A percentile compares a stretch with the other conserved stretches of the same genome.
phyloP scores from a whole-genome alignment of 2,888 invertebrate genomes.

The Frankliniella fusca region DNA sequence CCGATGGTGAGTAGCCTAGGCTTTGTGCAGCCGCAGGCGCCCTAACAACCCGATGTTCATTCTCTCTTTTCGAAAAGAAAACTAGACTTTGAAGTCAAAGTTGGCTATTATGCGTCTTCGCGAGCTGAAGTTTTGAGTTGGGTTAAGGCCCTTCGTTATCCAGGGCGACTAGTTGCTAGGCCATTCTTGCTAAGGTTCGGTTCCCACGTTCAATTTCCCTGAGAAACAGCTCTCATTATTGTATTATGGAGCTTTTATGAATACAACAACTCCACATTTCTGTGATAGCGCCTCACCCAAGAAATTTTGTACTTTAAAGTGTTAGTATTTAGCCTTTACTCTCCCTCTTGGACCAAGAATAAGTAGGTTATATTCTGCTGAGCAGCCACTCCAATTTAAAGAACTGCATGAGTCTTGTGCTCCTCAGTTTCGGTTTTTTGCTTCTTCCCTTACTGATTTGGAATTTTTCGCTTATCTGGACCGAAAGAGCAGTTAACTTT shows the following conservation, averaged over 20 bases:
- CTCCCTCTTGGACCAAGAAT: neutral
- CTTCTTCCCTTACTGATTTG: too few relatives aligned
- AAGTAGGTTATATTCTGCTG: neutral
- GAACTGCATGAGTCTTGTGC: too few relatives aligned
- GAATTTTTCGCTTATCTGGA: too few relatives aligned
- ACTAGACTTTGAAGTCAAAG: too few relatives aligned
- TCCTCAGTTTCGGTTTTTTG: too few relatives aligned
- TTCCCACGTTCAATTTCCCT: slow-evolving; percentile 9
- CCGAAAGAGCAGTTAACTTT: too few relatives aligned
- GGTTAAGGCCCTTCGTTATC: neutral
- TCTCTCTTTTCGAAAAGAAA: neutral
- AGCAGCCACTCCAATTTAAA: neutral
- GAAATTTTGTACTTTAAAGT: too few relatives aligned
- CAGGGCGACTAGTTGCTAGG: neutral
- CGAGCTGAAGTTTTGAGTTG: neutral
- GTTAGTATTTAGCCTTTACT: too few relatives aligned
- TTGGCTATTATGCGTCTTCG: too few relatives aligned
- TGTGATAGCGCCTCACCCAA: too few relatives aligned
- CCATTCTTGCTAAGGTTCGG: neutral
- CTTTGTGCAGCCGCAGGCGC: slow-evolving; percentile 6
- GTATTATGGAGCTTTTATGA: neutral
- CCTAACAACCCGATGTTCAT: slow-evolving; percentile 1
- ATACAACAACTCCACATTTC: neutral
- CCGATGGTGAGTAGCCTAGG: slow-evolving; percentile 24
- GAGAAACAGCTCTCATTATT: neutral